Base-by-base conservation (phyloP, 2,113 vertebrate species). In the Spheniscus mendiculus region DNA sequence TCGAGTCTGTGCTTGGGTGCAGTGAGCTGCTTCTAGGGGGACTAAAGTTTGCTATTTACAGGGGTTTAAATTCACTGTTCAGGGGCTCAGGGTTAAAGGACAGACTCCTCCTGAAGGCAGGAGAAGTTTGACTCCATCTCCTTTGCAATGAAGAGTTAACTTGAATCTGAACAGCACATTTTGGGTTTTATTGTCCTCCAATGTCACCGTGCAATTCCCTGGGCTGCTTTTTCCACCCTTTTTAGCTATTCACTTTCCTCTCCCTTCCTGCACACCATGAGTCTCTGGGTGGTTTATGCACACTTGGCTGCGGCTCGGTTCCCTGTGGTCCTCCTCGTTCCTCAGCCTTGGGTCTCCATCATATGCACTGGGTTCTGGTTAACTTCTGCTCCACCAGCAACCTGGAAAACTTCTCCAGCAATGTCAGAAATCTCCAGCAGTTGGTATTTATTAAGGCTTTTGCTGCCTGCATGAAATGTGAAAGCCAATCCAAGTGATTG, bases 271-370 rank as follows among this genome's bases (percentile, higher is more conserved):
- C 63, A 71, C 72, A 59, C 55, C 53, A 38, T 0, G 2, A 62
- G 63, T 42, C 73, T 91, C 95, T 53, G 95, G 76, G 87, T 95
- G 89, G 93, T 87, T 96, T 92, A 30, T 78, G 58, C 42, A 36
- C 19, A 0, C 32, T 92, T 95, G 83, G 89, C 93, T 92, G 71
- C 1, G 2, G 69, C 83, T 96, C 93, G 50, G 72, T n/a, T 70
- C 80, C 87, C 83, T 10, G 19, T 19, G 58, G 62, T 66, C 83
- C 67, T 77, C 76, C 56, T 76, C 44, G 30, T 69, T 77, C 88
- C 58, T 79, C 70, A 90, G 74, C 79, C 65, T 12, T 38, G 59
- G 50, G 55, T 65, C 74, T 90, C 47, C 92, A 86, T 58, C 49
- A 55, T 34, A 15, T 13, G 23, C 44, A 8, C 29, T 30, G 47